Evolutionary conservation across 2,113 vertebrate species (phyloP).

Genomic region (Cochlearius cochlearius): DNA sequence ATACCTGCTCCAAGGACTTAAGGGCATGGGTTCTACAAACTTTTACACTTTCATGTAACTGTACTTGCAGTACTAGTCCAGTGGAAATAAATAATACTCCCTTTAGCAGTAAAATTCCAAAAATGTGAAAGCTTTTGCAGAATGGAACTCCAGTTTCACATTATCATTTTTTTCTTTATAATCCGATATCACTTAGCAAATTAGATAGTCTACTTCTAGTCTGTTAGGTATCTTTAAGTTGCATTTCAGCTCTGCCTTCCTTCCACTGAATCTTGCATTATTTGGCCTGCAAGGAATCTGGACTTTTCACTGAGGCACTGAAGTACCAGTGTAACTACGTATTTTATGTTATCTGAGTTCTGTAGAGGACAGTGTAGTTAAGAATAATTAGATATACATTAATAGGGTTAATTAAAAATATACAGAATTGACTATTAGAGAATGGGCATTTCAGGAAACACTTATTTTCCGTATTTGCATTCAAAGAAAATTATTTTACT

Average conservation of each 20-base stretch:
- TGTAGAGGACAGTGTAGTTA: neutral
- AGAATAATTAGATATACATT: neutral
- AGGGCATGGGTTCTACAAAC: neutral
- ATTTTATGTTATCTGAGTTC: neutral
- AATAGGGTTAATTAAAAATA: conserved; percentile 7
- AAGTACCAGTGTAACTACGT: neutral
- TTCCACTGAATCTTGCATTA: neutral
- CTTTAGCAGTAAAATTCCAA: neutral
- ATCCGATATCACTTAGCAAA: neutral
- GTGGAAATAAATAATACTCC: neutral
- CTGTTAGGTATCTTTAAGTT: neutral
- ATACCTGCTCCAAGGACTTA: neutral
- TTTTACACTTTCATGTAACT: neutral
- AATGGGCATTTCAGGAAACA: neutral
- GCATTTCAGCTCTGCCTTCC: neutral
- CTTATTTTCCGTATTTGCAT: neutral
- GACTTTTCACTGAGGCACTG: neutral
- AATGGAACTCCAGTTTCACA: neutral
- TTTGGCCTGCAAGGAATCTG: neutral
- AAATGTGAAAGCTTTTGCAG: neutral
- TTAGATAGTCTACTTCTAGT: neutral
- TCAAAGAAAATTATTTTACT: neutral
- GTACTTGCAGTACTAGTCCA: neutral
- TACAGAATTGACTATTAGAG: neutral
- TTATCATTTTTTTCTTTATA: neutral